phyloP scores from a whole-genome alignment of 1,140 invertebrate species.

The Trialeurodes vaporariorum region DNA sequence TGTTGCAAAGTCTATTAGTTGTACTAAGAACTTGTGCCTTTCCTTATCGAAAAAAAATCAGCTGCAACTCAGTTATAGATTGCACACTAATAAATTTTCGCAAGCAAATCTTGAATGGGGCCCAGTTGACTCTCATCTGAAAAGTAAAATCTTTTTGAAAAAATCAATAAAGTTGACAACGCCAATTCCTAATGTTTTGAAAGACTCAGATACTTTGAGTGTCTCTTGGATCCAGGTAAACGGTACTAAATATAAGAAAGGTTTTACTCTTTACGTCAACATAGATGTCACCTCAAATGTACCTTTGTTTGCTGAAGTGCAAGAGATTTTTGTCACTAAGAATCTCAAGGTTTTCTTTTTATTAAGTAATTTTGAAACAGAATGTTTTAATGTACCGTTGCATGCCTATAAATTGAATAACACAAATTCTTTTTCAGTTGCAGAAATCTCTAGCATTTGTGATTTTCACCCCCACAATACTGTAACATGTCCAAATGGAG shows the following conservation, averaged over 20 bases:
- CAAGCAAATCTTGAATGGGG: not conserved
- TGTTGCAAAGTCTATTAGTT: not conserved
- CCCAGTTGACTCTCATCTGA: not conserved
- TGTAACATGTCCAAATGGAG: too few relatives aligned
- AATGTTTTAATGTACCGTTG: not conserved
- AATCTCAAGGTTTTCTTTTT: not conserved
- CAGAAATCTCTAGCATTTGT: not conserved
- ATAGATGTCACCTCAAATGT: not conserved
- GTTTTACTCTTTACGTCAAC: not conserved
- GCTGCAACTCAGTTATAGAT: not conserved
- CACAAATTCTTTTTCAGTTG: not conserved
- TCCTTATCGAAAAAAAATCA: not conserved
- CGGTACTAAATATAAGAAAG: not conserved
- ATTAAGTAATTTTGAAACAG: not conserved
- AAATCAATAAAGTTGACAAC: not conserved
- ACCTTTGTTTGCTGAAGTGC: not conserved
- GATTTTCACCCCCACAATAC: not conserved
- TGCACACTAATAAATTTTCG: not conserved
- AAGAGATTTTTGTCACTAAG: not conserved
- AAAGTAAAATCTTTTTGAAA: not conserved
- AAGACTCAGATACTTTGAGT: not conserved
- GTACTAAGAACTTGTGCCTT: not conserved
- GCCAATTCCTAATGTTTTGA: not conserved
- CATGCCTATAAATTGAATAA: not conserved
- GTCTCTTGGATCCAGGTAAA: not conserved